phyloP scores from a whole-genome alignment of 2,113 vertebrate genomes.

The Heterochromis multidens region DNA sequence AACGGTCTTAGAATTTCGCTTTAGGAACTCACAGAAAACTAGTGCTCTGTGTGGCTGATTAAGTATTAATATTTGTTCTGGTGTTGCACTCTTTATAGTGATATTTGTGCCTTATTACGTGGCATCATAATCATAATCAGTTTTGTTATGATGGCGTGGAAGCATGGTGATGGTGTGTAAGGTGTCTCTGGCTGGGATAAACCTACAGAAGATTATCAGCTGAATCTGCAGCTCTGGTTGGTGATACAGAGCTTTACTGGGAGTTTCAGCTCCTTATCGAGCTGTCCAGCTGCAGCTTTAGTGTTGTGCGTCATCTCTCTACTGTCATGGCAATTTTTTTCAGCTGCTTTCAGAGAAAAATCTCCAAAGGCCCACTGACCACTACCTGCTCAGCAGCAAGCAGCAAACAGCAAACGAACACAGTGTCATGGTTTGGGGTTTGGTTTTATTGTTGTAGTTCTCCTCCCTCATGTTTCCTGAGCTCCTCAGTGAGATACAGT shows the following conservation, averaged over 20 bases:
- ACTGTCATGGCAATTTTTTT: no score
- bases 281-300: background rate
- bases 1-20: no score
- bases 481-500: no score
- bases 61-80: background rate
- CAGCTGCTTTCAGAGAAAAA: no score
- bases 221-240: background rate
- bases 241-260: accelerated
- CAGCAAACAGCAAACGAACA: background rate
- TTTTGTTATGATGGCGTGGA: background rate
- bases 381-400: background rate
- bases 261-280: background rate
- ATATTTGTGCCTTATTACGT: background rate
- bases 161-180: background rate
- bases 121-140: background rate
- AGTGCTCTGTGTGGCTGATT: no score
- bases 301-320: accelerated
- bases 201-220: background rate
- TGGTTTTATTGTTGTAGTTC: no score
- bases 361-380: no score
- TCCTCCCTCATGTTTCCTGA: no score
- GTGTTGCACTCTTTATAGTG: accelerated
- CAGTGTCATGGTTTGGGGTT: no score
- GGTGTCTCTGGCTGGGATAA: background rate
- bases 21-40: no score